These are phyloP conservation scores for Bemisia tabaci DNA, from an alignment of 1,140 invertebrate species.

Conservation along the genomic window DNA sequence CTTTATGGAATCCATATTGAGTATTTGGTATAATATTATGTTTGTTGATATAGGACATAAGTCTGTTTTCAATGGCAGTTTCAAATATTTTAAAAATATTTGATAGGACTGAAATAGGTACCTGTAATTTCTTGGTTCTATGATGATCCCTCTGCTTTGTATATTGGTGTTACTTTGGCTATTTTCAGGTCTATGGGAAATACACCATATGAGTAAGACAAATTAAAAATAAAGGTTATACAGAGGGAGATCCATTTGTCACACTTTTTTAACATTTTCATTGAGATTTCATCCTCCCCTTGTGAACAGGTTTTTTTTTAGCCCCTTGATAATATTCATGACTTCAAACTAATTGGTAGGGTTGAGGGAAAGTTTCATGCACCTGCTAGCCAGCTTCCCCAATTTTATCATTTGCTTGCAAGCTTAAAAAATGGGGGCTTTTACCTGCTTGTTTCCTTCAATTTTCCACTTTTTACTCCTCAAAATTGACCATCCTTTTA, in stretches of 20 bases:
- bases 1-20: background rate
- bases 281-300: background rate
- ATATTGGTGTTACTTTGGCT: no score
- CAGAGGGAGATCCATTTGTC: background rate
- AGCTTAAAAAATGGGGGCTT: no score
- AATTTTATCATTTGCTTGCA: no score
- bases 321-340: background rate
- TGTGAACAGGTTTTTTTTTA: constrained; percentile 4
- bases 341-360: background rate
- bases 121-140: no score
- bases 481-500: no score
- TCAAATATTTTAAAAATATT: constrained; percentile 4
- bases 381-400: no score
- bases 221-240: constrained; percentile 2
- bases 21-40: background rate
- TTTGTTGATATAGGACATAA: background rate
- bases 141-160: no score
- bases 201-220: background rate
- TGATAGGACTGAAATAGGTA: background rate
- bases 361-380: background rate
- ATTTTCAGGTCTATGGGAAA: background rate
- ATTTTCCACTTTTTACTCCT: no score
- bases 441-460: no score
- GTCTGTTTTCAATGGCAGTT: constrained; percentile 4
- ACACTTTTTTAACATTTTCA: background rate